A percentile compares a stretch with the other conserved stretches of the same genome.
Evolutionary conservation across 2,888 invertebrate genomes (phyloP).

Genomic region (Nephrotoma appendiculata): DNA sequence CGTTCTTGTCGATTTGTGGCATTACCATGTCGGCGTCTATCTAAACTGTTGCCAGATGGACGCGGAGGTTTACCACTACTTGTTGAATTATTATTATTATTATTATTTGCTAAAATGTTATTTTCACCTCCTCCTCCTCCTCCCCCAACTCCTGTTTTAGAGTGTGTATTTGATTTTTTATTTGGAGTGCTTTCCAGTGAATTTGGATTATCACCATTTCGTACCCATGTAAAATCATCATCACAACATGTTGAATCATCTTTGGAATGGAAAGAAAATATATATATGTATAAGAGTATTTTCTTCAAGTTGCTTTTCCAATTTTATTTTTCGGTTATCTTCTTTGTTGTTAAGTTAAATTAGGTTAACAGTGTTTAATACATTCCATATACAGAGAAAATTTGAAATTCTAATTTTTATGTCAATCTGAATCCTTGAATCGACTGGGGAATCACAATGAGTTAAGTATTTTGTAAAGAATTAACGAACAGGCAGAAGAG

Average conservation of each 20-base stretch:
- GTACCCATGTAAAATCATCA: slow-evolving; percentile 54
- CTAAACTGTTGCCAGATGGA: slow-evolving; percentile 37
- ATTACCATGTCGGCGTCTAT: slow-evolving; percentile 34
- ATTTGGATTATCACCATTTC: slow-evolving; percentile 14
- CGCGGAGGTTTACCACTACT: slow-evolving; percentile 19
- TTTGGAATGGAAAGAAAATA: slow-evolving; percentile 14
- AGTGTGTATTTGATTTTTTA: not conserved
- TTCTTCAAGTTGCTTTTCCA: not conserved
- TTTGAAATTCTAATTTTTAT: not conserved
- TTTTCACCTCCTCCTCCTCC: not conserved
- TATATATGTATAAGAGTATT: not conserved
- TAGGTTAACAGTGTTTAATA: not conserved
- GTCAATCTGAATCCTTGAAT: not conserved
- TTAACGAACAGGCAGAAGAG: not conserved
- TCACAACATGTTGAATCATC: slow-evolving; percentile 49
- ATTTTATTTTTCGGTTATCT: not conserved
- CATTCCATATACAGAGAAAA: not conserved
- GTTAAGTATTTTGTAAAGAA: not conserved
- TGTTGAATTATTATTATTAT: not conserved
- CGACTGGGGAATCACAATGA: not conserved
- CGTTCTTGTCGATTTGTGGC: slow-evolving; percentile 40
- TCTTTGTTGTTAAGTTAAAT: not conserved
- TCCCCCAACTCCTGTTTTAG: not conserved
- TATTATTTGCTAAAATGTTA: not conserved
- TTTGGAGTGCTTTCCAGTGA: not conserved